Conservation (phyloP, 2,888 invertebrate species). For the Dryadula phaetusa region DNA sequence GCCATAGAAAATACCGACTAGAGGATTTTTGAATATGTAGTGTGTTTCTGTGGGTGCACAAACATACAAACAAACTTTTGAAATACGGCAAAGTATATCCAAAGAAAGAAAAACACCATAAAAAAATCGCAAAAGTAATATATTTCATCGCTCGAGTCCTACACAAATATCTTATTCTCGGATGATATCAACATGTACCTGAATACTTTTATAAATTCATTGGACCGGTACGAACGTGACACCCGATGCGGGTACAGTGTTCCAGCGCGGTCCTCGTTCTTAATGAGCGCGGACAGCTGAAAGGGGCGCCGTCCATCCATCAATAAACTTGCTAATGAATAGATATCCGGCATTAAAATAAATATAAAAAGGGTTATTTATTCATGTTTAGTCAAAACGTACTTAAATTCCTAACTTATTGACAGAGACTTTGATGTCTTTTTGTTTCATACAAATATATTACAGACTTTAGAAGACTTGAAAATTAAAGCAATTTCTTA, state of each 20-base stretch:
- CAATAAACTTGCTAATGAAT: conserved; percentile 54
- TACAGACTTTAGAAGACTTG: too few relatives aligned
- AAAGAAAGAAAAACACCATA: neutral
- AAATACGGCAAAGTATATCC: neutral
- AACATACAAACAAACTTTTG: too few relatives aligned
- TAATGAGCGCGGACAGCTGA: conserved; percentile 43
- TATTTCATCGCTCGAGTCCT: neutral
- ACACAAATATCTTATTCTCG: neutral
- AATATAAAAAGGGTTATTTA: conserved; percentile 31
- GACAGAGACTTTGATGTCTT: neutral
- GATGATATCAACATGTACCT: neutral
- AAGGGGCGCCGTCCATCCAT: conserved; percentile 52
- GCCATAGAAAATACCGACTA: too few relatives aligned
- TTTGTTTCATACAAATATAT: neutral
- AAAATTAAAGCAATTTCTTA: too few relatives aligned
- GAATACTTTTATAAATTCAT: neutral
- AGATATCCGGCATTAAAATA: conserved; percentile 53
- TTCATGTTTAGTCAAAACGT: conserved; percentile 23
- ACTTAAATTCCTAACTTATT: neutral
- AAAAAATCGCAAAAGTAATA: neutral
- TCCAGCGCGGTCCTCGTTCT: conserved; percentile 29
- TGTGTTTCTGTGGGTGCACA: too few relatives aligned
- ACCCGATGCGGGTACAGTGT: conserved; percentile 34
- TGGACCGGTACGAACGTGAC: conserved; percentile 9
- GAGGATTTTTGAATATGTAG: too few relatives aligned